phyloP scores from a whole-genome alignment of 2,113 vertebrate genomes.

The Tauraco erythrolophus region DNA sequence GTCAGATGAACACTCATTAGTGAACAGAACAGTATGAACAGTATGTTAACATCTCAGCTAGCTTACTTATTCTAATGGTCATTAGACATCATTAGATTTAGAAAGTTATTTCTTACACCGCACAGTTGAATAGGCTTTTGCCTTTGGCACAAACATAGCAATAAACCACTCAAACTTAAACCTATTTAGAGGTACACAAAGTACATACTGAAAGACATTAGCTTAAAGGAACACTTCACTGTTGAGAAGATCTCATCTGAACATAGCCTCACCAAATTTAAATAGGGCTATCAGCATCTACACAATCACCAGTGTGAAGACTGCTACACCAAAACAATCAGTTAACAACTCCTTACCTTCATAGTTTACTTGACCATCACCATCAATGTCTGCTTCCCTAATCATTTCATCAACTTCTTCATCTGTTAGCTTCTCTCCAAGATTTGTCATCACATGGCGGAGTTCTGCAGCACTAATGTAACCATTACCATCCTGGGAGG shows the following conservation, averaged over 20 bases:
- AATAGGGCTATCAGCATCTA: background rate
- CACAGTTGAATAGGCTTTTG: background rate
- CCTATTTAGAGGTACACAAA: background rate
- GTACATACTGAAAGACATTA: background rate
- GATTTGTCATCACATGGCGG: slow-evolving; percentile 99
- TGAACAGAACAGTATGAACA: background rate
- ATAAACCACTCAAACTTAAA: background rate
- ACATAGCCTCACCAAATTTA: too few species aligned
- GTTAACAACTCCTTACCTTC: slow-evolving; percentile 84
- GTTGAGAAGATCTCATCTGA: background rate
- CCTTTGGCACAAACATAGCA: background rate
- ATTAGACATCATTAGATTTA: background rate
- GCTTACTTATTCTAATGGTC: background rate
- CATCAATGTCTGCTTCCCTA: slow-evolving; percentile 99
- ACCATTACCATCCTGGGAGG: slow-evolving; percentile 92
- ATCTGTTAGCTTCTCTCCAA: slow-evolving; percentile 98
- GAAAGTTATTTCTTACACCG: background rate
- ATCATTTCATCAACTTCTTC: slow-evolving; percentile 99
- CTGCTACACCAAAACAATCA: background rate
- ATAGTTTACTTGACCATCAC: slow-evolving; percentile 99
- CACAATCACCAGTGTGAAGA: background rate
- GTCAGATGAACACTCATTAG: background rate
- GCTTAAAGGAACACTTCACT: background rate
- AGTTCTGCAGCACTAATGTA: slow-evolving; percentile 99
- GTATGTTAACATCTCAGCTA: background rate